These are phyloP conservation scores for Ceratosolen solmsi DNA, from an alignment of 1,140 invertebrate species.

Conservation along the genomic window DNA sequence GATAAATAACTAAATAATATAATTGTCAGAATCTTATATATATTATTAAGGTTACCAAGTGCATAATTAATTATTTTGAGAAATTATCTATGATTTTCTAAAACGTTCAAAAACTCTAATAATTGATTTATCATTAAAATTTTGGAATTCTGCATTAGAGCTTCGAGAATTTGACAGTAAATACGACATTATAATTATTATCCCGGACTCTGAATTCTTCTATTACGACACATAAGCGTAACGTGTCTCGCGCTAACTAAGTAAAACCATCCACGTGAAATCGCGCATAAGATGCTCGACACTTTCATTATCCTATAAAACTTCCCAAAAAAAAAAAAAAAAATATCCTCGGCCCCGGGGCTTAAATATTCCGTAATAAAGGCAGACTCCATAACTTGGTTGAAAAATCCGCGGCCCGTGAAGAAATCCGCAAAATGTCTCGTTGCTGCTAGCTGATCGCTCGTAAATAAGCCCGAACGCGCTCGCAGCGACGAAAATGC, in stretches of 20 bases:
- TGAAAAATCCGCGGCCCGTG: background rate
- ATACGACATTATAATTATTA: too few species aligned
- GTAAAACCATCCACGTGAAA: background rate
- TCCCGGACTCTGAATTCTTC: background rate
- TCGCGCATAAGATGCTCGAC: background rate
- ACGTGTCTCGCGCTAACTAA: background rate
- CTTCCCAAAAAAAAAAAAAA: background rate
- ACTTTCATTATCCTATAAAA: constrained; percentile 4
- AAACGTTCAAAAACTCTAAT: too few species aligned
- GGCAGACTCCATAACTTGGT: background rate
- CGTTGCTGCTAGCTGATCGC: background rate
- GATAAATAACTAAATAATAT: too few species aligned
- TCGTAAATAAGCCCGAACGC: constrained; percentile 19
- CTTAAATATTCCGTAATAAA: constrained; percentile 17
- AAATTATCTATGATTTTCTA: too few species aligned
- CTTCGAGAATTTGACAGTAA: background rate
- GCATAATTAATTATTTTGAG: too few species aligned
- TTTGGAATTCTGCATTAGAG: background rate
- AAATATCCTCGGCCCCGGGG: background rate
- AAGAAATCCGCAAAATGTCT: constrained; percentile 6
- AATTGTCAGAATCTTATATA: too few species aligned
- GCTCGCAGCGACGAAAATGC: background rate
- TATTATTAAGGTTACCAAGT: too few species aligned
- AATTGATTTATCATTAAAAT: too few species aligned
- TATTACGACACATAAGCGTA: background rate